These are phyloP conservation scores for Exocentrus adspersus DNA, from an alignment of 2,888 invertebrate species.

Conservation along the genomic window DNA sequence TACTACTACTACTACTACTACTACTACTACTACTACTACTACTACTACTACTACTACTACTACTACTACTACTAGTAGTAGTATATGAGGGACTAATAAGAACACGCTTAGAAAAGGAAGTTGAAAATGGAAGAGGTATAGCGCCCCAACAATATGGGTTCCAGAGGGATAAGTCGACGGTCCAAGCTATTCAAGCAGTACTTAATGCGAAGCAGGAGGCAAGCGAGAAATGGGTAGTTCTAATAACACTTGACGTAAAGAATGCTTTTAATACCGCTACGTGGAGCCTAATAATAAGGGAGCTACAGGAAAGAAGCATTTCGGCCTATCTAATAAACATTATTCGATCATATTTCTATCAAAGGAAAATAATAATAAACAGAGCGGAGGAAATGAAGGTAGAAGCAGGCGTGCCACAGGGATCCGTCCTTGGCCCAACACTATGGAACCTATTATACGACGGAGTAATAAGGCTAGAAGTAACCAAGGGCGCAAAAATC, in stretches of 20 bases:
- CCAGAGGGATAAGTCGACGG: no score
- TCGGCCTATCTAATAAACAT: not conserved
- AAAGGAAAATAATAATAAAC: not conserved
- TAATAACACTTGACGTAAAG: not conserved
- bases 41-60: no score
- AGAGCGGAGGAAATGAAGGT: not conserved
- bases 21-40: no score
- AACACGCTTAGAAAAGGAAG: no score
- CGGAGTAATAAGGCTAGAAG: not conserved
- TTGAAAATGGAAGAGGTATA: no score
- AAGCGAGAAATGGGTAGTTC: no score
- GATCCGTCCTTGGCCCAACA: not conserved
- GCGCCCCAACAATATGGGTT: no score
- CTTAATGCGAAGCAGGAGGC: no score
- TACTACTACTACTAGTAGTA: no score
- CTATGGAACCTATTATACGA: not conserved
- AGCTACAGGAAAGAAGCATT: not conserved
- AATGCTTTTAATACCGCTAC: not conserved
- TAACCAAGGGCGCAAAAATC: not conserved
- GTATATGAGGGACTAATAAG: no score
- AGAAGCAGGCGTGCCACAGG: not conserved
- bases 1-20: no score
- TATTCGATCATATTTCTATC: not conserved
- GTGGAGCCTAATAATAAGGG: not conserved
- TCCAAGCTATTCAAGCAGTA: no score